phyloP scores from a whole-genome alignment of 2,113 vertebrate genomes.

The Planiliza haematocheilus region DNA sequence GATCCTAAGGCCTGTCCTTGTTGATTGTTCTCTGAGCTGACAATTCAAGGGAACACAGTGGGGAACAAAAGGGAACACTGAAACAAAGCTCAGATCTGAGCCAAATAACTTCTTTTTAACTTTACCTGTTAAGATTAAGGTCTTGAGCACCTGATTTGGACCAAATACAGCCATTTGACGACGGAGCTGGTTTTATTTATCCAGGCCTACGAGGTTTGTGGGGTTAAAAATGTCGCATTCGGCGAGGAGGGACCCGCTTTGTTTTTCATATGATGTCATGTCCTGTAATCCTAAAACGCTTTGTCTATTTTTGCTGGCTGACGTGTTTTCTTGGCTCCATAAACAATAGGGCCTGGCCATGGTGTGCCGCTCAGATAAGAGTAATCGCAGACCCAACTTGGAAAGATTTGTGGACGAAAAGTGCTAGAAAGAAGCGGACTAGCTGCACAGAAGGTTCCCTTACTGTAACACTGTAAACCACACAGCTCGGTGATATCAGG shows the following conservation, averaged over 20 bases:
- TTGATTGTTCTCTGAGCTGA: not conserved
- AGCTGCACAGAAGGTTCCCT: not conserved
- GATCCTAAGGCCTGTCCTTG: not conserved
- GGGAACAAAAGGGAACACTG: not conserved
- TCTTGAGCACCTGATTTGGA: no score
- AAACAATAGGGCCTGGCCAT: slow-evolving; percentile 62
- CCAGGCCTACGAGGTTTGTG: not conserved
- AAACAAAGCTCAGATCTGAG: not conserved
- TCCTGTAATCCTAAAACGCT: slow-evolving; percentile 69
- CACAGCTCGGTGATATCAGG: slow-evolving; percentile 1
- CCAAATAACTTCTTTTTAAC: no score
- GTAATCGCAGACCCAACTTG: slow-evolving; percentile 46
- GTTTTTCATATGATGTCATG: slow-evolving; percentile 56
- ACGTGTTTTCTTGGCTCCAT: slow-evolving; percentile 62
- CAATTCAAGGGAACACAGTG: not conserved
- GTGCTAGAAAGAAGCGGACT: not conserved
- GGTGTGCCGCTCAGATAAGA: slow-evolving; percentile 65
- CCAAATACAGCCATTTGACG: not conserved
- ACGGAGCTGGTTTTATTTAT: not conserved
- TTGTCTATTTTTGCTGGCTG: slow-evolving; percentile 68
- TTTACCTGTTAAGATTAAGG: no score
- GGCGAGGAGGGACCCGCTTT: slow-evolving; percentile 14
- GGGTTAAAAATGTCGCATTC: slow-evolving; percentile 25
- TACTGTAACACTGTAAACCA: slow-evolving; percentile 13
- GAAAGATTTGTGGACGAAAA: slow-evolving; percentile 10